A percentile compares a stretch with the other conserved stretches of the same genome.
Conservation (phyloP, 2,888 invertebrate genomes). For the Gerris lacustris region DNA sequence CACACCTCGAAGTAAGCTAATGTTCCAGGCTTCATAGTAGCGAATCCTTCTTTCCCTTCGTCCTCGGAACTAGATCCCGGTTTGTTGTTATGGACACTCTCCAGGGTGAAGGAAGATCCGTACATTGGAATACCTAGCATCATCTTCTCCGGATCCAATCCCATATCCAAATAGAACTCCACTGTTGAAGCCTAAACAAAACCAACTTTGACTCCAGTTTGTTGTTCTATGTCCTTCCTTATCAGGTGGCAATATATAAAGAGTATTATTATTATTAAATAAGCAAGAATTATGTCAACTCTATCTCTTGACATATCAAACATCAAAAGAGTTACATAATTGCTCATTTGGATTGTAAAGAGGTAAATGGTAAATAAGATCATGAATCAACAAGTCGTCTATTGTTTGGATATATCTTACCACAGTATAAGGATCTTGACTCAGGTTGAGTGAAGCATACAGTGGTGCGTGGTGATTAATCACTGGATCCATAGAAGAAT, state of each 20-base stretch:
- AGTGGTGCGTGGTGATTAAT: not conserved
- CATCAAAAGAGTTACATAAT: too few relatives aligned
- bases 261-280: too few relatives aligned
- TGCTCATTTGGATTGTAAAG: too few relatives aligned
- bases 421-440: not conserved
- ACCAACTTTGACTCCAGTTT: not conserved
- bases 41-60: not conserved
- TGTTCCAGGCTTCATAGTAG: slow-evolving; percentile 8
- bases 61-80: slow-evolving; percentile 8
- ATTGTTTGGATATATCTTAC: not conserved
- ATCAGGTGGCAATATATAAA: too few relatives aligned
- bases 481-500: not conserved
- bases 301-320: too few relatives aligned
- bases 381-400: too few relatives aligned
- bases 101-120: slow-evolving; percentile 12
- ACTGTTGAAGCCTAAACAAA: slow-evolving; percentile 11
- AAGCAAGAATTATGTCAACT: too few relatives aligned
- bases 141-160: slow-evolving; percentile 7
- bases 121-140: slow-evolving; percentile 14
- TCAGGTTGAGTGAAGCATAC: not conserved
- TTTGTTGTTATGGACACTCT: not conserved
- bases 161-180: slow-evolving; percentile 7
- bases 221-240: too few relatives aligned
- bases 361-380: too few relatives aligned
- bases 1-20: slow-evolving; percentile 33